These are phyloP conservation scores for Cnemophilus loriae DNA, from an alignment of 2,113 vertebrate species.

Conservation along the genomic window DNA sequence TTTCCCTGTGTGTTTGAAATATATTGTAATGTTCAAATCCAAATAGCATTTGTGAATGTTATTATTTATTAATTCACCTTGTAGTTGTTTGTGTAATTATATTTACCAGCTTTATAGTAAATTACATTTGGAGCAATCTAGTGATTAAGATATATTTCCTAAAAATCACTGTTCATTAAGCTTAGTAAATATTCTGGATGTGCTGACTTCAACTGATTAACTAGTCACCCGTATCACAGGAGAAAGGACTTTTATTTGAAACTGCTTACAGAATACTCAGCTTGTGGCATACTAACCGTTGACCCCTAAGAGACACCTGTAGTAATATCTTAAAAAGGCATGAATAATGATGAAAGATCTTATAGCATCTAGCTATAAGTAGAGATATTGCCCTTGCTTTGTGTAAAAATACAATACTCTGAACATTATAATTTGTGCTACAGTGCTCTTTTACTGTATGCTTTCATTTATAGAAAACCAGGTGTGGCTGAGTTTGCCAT, in stretches of 20 bases:
- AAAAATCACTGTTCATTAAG: background rate
- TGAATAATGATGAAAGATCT: background rate
- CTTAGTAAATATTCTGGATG: background rate
- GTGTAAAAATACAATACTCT: background rate
- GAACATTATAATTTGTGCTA: background rate
- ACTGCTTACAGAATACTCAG: background rate
- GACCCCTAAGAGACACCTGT: background rate
- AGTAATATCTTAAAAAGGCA: background rate
- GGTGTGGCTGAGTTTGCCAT: background rate
- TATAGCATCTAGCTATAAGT: background rate
- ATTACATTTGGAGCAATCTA: background rate
- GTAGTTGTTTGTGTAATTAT: constrained; percentile 51
- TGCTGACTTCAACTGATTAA: background rate
- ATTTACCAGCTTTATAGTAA: constrained; percentile 50
- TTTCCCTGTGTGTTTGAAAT: background rate
- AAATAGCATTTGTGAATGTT: constrained; percentile 40
- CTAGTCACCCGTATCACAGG: background rate
- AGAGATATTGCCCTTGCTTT: background rate
- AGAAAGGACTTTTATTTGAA: background rate
- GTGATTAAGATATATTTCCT: background rate
- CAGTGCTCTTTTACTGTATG: background rate
- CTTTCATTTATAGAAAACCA: background rate
- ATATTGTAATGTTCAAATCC: background rate
- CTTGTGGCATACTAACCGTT: rapidly evolving
- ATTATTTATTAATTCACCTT: constrained; percentile 15